Conservation (phyloP, 1,140 invertebrate species). For the Drepana arcuata region DNA sequence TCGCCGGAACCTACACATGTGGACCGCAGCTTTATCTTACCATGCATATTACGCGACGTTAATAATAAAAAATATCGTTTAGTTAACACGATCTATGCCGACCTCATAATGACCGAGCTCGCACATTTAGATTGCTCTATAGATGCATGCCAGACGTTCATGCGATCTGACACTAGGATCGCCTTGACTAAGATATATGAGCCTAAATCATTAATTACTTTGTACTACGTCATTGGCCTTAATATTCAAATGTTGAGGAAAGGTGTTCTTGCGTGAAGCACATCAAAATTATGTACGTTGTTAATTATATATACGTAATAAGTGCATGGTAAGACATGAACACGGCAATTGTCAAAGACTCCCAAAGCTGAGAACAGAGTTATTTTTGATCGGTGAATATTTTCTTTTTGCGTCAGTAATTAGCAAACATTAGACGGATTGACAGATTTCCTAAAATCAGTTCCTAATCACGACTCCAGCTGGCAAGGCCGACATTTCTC, state of each 20-base stretch:
- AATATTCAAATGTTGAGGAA: too few species aligned
- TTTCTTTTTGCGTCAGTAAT: too few species aligned
- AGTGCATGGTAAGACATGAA: too few species aligned
- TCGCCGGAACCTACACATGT: slow-evolving; percentile 41
- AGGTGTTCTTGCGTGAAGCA: too few species aligned
- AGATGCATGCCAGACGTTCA: background rate
- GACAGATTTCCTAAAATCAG: too few species aligned
- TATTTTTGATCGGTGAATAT: too few species aligned
- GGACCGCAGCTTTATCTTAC: slow-evolving; percentile 62
- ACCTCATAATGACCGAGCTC: slow-evolving; percentile 31
- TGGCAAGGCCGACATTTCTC: slow-evolving; percentile 7
- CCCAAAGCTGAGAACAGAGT: too few species aligned
- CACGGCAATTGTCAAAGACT: too few species aligned
- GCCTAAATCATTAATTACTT: too few species aligned
- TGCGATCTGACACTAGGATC: slow-evolving; percentile 6
- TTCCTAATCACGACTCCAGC: slow-evolving; percentile 2
- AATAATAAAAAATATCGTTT: slow-evolving; percentile 56
- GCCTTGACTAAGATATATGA: slow-evolving; percentile 9
- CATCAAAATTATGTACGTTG: too few species aligned
- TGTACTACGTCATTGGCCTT: slow-evolving; percentile 8
- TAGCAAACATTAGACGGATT: too few species aligned
- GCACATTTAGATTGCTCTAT: slow-evolving; percentile 28
- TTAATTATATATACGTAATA: too few species aligned
- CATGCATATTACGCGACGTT: slow-evolving; percentile 45
- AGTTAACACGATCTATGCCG: slow-evolving; percentile 45